phyloP scores from a whole-genome alignment of 1,140 invertebrate genomes.

The Lepidurus couesii region DNA sequence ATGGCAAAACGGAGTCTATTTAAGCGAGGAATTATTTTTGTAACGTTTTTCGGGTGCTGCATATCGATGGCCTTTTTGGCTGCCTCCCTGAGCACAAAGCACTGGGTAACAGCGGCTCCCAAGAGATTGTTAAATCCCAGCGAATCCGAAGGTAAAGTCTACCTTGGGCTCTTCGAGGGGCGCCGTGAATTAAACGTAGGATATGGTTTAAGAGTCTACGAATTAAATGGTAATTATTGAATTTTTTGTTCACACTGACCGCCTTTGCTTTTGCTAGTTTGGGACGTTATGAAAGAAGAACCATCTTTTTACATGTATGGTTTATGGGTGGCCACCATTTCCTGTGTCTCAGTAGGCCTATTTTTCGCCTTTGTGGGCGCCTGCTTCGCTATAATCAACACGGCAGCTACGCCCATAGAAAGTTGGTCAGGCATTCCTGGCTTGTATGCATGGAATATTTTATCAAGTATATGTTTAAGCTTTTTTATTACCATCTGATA shows the following conservation, averaged over 20 bases:
- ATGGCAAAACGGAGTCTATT: constrained; percentile 48
- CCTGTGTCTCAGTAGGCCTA: constrained; percentile 57
- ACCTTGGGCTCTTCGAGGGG: constrained; percentile 78
- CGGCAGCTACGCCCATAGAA: constrained; percentile 64
- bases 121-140: constrained; percentile 58
- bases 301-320: constrained; percentile 61
- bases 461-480: constrained; percentile 56
- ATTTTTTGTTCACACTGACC: not conserved
- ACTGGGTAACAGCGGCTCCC: constrained; percentile 77
- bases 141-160: constrained; percentile 67
- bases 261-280: constrained; percentile 48
- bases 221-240: constrained; percentile 58
- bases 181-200: constrained; percentile 73
- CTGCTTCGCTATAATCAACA: constrained; percentile 70
- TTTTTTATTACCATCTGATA: not conserved
- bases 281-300: constrained; percentile 55
- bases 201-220: constrained; percentile 68
- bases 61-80: constrained; percentile 73
- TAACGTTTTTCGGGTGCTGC: constrained; percentile 80
- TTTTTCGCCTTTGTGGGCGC: constrained; percentile 61
- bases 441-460: constrained; percentile 68
- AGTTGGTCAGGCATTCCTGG: constrained; percentile 62
- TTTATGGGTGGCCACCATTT: constrained; percentile 64
- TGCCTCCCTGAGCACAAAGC: constrained; percentile 75
- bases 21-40: constrained; percentile 72